Conservation (phyloP, 2,797 vertebrate genomes). For the Lutjanus campechanus region DNA sequence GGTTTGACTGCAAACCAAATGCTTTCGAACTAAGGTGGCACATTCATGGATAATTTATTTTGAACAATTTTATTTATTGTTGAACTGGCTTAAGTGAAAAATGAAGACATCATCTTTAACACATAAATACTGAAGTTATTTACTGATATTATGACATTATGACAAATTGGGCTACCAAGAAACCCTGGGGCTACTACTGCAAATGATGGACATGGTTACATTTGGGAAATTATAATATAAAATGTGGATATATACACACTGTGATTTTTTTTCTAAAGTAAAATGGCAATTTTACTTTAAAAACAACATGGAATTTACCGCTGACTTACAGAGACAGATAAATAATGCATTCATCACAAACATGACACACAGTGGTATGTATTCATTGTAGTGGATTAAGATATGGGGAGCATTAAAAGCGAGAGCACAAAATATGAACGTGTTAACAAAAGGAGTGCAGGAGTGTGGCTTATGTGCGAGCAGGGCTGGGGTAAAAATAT, state of each 20-base stretch:
- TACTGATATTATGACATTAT: neutral
- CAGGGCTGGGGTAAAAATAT: constrained; percentile 1
- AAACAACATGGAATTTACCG: neutral
- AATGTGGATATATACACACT: neutral
- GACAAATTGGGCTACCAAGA: constrained; percentile 17
- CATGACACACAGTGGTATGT: neutral
- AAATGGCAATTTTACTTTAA: neutral
- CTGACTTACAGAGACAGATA: constrained; percentile 1
- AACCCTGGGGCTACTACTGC: neutral
- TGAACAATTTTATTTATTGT: neutral
- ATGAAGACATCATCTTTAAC: neutral
- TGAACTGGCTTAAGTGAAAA: constrained; percentile 7
- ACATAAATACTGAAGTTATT: constrained; percentile 10
- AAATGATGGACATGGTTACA: constrained; percentile 10
- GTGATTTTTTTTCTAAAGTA: neutral
- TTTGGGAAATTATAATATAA: neutral
- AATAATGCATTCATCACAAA: neutral
- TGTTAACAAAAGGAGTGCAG: constrained; percentile 4
- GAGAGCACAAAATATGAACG: constrained; percentile 11
- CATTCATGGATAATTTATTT: neutral
- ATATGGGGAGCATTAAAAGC: neutral
- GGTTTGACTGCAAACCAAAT: constrained; percentile 4
- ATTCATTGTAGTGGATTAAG: constrained; percentile 30
- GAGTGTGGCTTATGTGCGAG: neutral
- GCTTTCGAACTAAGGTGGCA: no score